A percentile compares a stretch with the other conserved stretches of the same genome.
These are phyloP conservation scores for Chloroceryle aenea DNA, from an alignment of 2,113 vertebrate species.

Conservation along the genomic window DNA sequence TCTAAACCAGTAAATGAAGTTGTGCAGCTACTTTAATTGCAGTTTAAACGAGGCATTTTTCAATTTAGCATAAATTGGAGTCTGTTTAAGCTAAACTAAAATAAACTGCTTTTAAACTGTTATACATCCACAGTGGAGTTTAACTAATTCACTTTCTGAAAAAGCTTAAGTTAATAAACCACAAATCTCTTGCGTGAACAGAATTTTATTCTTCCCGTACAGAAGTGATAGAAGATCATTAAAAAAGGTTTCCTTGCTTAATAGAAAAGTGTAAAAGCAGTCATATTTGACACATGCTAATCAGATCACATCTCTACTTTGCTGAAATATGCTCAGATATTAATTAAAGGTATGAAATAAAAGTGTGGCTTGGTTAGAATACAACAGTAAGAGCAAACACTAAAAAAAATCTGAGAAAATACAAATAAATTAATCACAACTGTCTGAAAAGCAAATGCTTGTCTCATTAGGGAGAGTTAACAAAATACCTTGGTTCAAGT, in stretches of 20 bases:
- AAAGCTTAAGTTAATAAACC: background rate
- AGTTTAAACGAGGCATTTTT: constrained; percentile 31
- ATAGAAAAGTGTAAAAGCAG: background rate
- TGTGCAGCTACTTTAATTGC: background rate
- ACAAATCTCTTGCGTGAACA: background rate
- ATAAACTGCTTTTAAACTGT: constrained; percentile 12
- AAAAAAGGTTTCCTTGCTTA: background rate
- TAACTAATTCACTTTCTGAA: constrained; percentile 3
- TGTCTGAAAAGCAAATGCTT: background rate
- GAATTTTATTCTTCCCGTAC: background rate
- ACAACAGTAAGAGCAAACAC: background rate
- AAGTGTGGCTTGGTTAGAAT: background rate
- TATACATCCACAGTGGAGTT: background rate
- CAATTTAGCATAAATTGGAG: background rate
- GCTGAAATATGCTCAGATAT: background rate
- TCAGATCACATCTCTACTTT: background rate
- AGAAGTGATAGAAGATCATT: background rate
- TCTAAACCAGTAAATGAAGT: constrained; percentile 4
- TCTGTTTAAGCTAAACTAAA: constrained; percentile 40
- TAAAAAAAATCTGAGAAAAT: background rate
- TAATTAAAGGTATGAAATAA: background rate
- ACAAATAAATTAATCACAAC: background rate
- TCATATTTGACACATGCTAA: background rate
- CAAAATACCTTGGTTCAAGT: background rate
- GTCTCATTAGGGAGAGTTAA: background rate